phyloP scores from a whole-genome alignment of 1,140 invertebrate species.

The Pogonomyrmex californicus region DNA sequence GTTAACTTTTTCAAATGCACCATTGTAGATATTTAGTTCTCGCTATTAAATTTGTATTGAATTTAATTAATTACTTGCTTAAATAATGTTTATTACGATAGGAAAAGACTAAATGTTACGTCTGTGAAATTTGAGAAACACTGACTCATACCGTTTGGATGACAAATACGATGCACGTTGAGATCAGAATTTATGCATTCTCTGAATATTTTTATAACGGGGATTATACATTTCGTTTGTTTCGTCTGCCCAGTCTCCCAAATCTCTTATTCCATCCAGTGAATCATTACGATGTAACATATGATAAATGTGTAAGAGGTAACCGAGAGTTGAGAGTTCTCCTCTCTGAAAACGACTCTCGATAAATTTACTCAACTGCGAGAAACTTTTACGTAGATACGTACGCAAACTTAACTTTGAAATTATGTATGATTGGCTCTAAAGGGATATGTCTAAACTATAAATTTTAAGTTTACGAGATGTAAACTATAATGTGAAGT shows the following conservation, averaged over 20 bases:
- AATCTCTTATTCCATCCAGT: slow-evolving; percentile 49
- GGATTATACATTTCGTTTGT: slow-evolving; percentile 53
- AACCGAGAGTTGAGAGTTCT: slow-evolving; percentile 43
- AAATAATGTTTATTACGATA: neutral
- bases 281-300: slow-evolving; percentile 48
- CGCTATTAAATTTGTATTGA: neutral
- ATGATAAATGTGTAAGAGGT: slow-evolving; percentile 57
- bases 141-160: slow-evolving; percentile 29
- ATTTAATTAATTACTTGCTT: neutral
- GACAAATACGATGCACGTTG: slow-evolving; percentile 47
- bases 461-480: slow-evolving; percentile 28
- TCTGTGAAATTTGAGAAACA: slow-evolving; percentile 31
- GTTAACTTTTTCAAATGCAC: neutral
- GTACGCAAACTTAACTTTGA: slow-evolving; percentile 50
- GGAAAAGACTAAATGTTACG: neutral
- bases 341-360: slow-evolving; percentile 48
- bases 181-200: slow-evolving; percentile 36
- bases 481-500: neutral
- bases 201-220: slow-evolving; percentile 52
- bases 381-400: slow-evolving; percentile 54
- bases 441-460: slow-evolving; percentile 18
- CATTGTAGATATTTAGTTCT: neutral
- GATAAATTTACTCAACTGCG: slow-evolving; percentile 54
- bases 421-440: slow-evolving; percentile 49
- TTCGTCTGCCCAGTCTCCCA: slow-evolving; percentile 7